Conservation (phyloP, 1,140 invertebrate species). For the Colletes gigas region DNA sequence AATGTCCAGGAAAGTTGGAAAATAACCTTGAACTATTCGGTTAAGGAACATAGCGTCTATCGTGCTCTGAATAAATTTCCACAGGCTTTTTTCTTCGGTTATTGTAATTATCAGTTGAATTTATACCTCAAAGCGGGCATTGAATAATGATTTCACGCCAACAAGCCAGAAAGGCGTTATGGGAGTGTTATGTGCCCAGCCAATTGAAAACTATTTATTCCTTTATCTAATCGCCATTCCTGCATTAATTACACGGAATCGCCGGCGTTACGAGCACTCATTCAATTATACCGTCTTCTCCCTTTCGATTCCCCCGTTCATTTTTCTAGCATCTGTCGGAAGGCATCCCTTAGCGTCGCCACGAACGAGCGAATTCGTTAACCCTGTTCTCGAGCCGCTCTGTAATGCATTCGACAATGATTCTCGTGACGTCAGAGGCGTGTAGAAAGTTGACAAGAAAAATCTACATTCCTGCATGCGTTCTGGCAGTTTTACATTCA, state of each 20-base stretch:
- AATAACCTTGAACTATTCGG: no score
- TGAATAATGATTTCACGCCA: slow-evolving; percentile 33
- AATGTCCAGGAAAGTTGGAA: no score
- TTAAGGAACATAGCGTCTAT: background rate
- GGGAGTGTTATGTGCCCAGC: background rate
- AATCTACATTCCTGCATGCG: slow-evolving; percentile 67
- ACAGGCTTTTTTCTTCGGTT: background rate
- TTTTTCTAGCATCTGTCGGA: background rate
- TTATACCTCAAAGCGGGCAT: background rate
- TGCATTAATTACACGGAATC: slow-evolving; percentile 42
- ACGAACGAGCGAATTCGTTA: no score
- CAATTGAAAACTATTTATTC: slow-evolving; percentile 24
- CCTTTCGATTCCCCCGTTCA: background rate
- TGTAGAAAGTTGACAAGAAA: slow-evolving; percentile 64
- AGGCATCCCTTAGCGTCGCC: background rate
- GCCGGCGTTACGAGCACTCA: background rate
- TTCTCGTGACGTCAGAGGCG: slow-evolving; percentile 57
- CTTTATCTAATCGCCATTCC: slow-evolving; percentile 39
- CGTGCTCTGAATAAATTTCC: background rate
- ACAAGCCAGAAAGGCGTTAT: background rate
- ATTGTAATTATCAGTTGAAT: slow-evolving; percentile 4
- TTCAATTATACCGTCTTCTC: background rate
- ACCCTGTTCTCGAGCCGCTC: background rate
- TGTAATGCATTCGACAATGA: slow-evolving; percentile 51
- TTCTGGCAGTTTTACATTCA: slow-evolving; percentile 63